These are phyloP conservation scores for Caenorhabditis brenneri DNA, from an alignment of 1,140 invertebrate species.

Conservation along the genomic window DNA sequence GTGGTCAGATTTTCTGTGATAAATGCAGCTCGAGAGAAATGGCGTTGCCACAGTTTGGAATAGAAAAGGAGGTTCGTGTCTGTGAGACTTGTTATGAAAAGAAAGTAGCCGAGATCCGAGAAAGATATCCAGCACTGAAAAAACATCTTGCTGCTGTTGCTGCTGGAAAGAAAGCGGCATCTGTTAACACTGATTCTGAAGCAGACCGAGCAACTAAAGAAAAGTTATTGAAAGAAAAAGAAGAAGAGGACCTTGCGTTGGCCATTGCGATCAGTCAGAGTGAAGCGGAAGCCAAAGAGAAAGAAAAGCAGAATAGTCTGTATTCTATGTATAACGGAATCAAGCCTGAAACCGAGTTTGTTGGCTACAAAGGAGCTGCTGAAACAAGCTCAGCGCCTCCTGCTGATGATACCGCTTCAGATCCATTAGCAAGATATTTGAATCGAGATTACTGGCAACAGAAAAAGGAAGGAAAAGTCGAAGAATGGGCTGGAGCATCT, in stretches of 20 bases:
- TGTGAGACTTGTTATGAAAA: conserved; percentile 91
- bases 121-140: conserved; percentile 30
- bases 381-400: conserved; percentile 32
- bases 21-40: conserved; percentile 88
- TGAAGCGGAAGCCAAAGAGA: conserved; percentile 82
- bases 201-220: conserved; percentile 57
- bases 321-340: conserved; percentile 44
- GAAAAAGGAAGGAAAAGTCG: conserved; percentile 47
- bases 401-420: conserved; percentile 47
- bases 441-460: conserved; percentile 96
- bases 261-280: conserved; percentile 94
- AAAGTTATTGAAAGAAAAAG: conserved; percentile 79
- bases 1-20: conserved; percentile 93
- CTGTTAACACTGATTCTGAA: background rate
- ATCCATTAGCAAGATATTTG: conserved; percentile 84
- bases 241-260: conserved; percentile 95
- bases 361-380: conserved; percentile 50
- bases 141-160: background rate
- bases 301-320: conserved; percentile 29
- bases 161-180: background rate
- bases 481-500: background rate
- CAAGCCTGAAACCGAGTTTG: background rate
- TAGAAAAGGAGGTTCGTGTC: conserved; percentile 91
- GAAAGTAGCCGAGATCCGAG: background rate
- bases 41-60: conserved; percentile 95